Percentiles rank a stretch among this genome's conserved stretches.
phyloP scores from a whole-genome alignment of 1,140 invertebrate genomes.

The Zophobas atratus region DNA sequence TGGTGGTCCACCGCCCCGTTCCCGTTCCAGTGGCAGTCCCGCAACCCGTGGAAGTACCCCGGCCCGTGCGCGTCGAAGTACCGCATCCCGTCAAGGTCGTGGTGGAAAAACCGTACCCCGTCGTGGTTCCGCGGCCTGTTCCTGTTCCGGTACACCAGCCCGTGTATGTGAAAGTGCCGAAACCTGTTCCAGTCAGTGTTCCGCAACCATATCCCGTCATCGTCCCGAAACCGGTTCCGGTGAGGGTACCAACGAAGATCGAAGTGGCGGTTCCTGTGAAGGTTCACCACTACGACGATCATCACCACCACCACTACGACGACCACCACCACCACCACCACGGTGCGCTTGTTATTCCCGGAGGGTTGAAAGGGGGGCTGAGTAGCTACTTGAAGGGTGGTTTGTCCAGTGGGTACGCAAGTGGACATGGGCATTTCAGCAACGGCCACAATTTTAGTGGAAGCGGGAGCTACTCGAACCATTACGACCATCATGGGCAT shows the following conservation, averaged over 20 bases:
- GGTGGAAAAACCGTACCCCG: conserved; percentile 60
- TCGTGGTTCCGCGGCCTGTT: conserved; percentile 59
- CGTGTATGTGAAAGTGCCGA: conserved; percentile 65
- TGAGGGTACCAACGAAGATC: conserved; percentile 58
- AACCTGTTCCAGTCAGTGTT: conserved; percentile 63
- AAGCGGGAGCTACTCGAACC: conserved; percentile 31
- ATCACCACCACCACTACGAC: conserved; percentile 19
- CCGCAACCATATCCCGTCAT: conserved; percentile 62
- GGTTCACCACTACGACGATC: conserved; percentile 13
- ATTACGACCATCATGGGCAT: conserved; percentile 1
- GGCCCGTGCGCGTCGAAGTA: conserved; percentile 63
- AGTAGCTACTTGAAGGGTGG: conserved; percentile 20
- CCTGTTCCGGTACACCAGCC: conserved; percentile 64
- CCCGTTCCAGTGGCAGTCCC: conserved; percentile 62
- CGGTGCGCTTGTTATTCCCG: conserved; percentile 9
- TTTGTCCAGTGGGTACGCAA: conserved; percentile 33
- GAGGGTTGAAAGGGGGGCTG: conserved; percentile 27
- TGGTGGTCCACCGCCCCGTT: conserved; percentile 57
- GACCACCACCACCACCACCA: conserved; percentile 36
- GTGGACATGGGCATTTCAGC: conserved; percentile 31
- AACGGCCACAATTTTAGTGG: conserved; percentile 40
- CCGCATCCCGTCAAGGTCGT: conserved; percentile 61
- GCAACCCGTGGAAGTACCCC: conserved; percentile 63
- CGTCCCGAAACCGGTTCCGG: conserved; percentile 58
- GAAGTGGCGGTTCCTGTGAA: conserved; percentile 57